Conservation (phyloP, 2,797 vertebrate species). For the Mormyrops attenuatus region DNA sequence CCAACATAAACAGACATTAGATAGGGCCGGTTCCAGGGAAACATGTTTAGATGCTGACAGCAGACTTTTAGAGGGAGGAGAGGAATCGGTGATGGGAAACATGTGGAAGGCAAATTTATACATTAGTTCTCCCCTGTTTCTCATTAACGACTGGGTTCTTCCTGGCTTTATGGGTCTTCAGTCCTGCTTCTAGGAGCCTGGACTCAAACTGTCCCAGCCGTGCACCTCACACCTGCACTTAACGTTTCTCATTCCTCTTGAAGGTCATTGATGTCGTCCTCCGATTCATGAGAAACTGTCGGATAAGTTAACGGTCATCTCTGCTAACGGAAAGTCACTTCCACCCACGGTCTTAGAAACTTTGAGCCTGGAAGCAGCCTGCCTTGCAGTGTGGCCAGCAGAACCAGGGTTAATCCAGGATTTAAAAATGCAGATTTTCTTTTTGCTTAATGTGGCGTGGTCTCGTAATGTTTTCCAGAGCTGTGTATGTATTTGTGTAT, state of each 20-base stretch:
- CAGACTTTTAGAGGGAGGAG: background rate
- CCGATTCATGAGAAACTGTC: background rate
- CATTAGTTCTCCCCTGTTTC: background rate
- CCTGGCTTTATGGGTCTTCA: background rate
- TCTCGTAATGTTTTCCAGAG: background rate
- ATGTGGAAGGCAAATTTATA: background rate
- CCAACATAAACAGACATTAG: conserved; percentile 3
- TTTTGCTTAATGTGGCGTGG: background rate
- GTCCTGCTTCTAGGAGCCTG: background rate
- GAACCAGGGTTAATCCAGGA: background rate
- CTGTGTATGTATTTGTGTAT: background rate
- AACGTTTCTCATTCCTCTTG: background rate
- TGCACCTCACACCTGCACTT: background rate
- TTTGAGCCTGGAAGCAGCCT: background rate
- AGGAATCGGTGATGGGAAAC: background rate
- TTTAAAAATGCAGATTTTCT: background rate
- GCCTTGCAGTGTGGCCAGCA: background rate
- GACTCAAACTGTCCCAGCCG: background rate
- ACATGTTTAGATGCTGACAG: conserved; percentile 15
- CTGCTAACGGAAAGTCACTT: background rate
- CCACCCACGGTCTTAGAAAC: background rate
- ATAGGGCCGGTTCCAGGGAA: conserved; percentile 3
- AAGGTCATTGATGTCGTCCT: background rate
- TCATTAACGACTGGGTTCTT: background rate
- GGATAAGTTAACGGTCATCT: background rate